phyloP scores from a whole-genome alignment of 2,113 vertebrate genomes.

The Colossoma macropomum region DNA sequence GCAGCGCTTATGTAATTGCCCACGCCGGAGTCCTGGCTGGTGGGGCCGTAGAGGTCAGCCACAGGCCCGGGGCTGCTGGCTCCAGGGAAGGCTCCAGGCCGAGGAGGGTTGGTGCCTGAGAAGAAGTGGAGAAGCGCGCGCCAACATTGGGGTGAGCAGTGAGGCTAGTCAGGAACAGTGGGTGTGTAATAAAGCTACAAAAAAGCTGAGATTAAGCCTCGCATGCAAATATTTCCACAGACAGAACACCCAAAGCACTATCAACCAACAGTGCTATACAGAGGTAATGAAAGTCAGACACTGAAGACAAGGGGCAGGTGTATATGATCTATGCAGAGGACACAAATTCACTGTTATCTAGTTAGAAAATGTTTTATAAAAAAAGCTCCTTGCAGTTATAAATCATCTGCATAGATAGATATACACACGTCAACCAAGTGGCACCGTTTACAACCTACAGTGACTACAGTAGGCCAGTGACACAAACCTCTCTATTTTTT shows the following conservation, averaged over 20 bases:
- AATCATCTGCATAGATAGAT: constrained; percentile 77
- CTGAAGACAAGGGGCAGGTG: constrained; percentile 56
- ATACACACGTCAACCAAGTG: constrained; percentile 74
- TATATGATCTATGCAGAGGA: constrained; percentile 27
- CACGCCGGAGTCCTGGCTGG: constrained; percentile 81
- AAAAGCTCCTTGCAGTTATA: constrained; percentile 13
- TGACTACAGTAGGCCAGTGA: constrained; percentile 75
- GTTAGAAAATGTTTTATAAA: background rate
- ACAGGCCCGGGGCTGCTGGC: constrained; percentile 96
- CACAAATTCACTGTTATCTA: background rate
- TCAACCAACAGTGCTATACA: constrained; percentile 77
- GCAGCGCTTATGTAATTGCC: constrained; percentile 80
- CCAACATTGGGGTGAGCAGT: constrained; percentile 91
- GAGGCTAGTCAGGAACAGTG: constrained; percentile 79
- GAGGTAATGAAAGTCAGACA: constrained; percentile 51
- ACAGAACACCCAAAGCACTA: constrained; percentile 70
- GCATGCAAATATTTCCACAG: constrained; percentile 74
- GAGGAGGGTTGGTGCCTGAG: constrained; percentile 92
- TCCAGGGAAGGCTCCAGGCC: constrained; percentile 95
- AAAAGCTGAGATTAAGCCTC: constrained; percentile 85
- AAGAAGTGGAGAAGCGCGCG: constrained; percentile 81
- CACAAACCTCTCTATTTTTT: constrained; percentile 66
- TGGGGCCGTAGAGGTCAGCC: constrained; percentile 81
- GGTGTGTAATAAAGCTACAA: constrained; percentile 88
- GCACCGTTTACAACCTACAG: constrained; percentile 78